Percentiles rank a stretch among this genome's conserved stretches.
phyloP scores from a whole-genome alignment of 2,888 invertebrate genomes.

The Meiosimyza platycephala region DNA sequence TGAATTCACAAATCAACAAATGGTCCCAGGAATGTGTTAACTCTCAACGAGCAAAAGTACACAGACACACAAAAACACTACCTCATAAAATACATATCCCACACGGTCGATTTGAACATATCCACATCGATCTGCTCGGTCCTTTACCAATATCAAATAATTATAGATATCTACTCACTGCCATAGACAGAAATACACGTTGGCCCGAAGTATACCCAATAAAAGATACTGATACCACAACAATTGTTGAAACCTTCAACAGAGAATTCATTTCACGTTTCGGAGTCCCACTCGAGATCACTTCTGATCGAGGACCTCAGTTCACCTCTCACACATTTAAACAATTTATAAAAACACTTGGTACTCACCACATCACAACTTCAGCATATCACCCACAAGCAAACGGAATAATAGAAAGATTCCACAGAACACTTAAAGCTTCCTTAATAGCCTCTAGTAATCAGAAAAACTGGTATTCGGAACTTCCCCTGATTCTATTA shows the following conservation, averaged over 20 bases:
- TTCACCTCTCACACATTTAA: background rate
- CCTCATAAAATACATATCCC: background rate
- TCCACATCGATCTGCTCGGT: background rate
- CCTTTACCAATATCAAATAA: background rate
- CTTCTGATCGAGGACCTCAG: background rate
- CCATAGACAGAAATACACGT: background rate
- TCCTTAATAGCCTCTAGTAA: background rate
- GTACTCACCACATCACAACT: background rate
- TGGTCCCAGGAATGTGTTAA: too few species aligned
- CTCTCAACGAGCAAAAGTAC: background rate
- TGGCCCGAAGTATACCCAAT: background rate
- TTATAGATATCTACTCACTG: background rate
- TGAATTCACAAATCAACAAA: too few species aligned
- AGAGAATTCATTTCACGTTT: background rate
- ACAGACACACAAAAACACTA: background rate
- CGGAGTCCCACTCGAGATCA: background rate
- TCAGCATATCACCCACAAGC: background rate
- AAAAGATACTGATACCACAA: background rate
- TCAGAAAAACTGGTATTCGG: background rate
- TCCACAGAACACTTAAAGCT: background rate
- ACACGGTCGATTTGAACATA: constrained; percentile 6
- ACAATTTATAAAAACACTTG: background rate
- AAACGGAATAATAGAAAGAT: background rate
- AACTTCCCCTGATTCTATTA: background rate
- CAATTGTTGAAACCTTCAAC: background rate